Conservation (phyloP, 92 coral and sea anemone species). For the Umimayanthus chanpuru region DNA sequence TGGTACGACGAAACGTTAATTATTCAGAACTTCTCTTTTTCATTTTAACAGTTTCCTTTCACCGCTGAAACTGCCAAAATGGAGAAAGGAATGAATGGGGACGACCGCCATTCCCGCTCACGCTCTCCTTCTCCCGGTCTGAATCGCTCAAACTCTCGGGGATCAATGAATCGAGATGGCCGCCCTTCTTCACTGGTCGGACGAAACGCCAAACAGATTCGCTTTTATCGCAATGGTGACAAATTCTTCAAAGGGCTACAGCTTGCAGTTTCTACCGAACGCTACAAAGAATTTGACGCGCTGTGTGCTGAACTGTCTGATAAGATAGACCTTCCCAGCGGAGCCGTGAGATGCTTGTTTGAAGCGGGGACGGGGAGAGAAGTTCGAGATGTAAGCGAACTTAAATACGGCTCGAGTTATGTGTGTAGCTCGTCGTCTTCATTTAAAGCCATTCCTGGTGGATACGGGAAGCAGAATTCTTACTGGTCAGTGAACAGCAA, state of each 20-base stretch:
- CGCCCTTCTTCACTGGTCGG: conserved; percentile 87
- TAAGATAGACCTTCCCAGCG: conserved; percentile 88
- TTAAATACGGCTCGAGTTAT: conserved; percentile 84
- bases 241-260: conserved; percentile 87
- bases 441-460: conserved; percentile 77
- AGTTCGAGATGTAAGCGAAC: conserved; percentile 84
- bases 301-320: conserved; percentile 87
- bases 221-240: conserved; percentile 97
- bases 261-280: conserved; percentile 94
- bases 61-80: conserved; percentile 53
- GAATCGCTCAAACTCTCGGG: conserved; percentile 90
- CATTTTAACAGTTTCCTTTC: conserved; percentile 37
- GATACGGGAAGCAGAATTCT: conserved; percentile 71
- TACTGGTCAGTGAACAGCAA: conserved; percentile 76
- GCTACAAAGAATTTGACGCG: conserved; percentile 94
- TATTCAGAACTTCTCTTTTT: conserved; percentile 58
- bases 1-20: conserved; percentile 62
- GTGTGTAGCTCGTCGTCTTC: conserved; percentile 80
- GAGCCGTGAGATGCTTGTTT: conserved; percentile 88
- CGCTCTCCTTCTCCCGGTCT: conserved; percentile 85
- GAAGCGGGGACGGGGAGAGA: conserved; percentile 79
- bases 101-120: conserved; percentile 67
- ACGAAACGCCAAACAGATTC: conserved; percentile 98
- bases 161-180: conserved; percentile 77
- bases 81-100: conserved; percentile 99